Conservation (phyloP, 1,140 invertebrate species). For the Dreissena polymorpha region DNA sequence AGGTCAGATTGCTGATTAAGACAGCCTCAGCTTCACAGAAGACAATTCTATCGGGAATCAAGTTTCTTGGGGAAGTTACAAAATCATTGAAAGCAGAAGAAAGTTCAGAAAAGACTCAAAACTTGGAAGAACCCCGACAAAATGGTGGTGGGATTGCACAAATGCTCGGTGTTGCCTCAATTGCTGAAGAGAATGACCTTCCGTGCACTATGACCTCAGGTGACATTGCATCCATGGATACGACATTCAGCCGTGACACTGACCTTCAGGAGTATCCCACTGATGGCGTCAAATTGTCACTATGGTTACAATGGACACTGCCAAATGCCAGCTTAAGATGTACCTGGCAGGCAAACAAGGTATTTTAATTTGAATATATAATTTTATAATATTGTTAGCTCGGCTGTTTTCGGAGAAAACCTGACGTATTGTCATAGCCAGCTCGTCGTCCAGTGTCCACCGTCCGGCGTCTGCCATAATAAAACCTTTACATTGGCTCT, state of each 20-base stretch:
- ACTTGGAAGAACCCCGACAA: no score
- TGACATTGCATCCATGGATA: constrained; percentile 67
- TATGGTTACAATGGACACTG: constrained; percentile 91
- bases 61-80: constrained; percentile 4
- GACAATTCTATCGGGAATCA: background rate
- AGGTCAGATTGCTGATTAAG: constrained; percentile 25
- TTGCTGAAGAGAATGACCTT: constrained; percentile 49
- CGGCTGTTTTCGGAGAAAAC: no score
- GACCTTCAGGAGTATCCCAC: constrained; percentile 46
- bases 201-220: constrained; percentile 68
- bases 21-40: background rate
- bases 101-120: background rate
- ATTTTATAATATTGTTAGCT: no score
- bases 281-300: constrained; percentile 81
- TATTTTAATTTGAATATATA: background rate
- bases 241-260: constrained; percentile 65
- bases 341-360: constrained; percentile 46
- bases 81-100: constrained; percentile 28
- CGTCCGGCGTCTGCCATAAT: no score
- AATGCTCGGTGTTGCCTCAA: constrained; percentile 30
- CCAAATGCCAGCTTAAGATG: constrained; percentile 82
- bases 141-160: background rate
- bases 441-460: no score
- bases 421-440: no score
- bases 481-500: no score